Base-by-base conservation (phyloP, 2,797 vertebrate species). In the Ptychadena robeensis region DNA sequence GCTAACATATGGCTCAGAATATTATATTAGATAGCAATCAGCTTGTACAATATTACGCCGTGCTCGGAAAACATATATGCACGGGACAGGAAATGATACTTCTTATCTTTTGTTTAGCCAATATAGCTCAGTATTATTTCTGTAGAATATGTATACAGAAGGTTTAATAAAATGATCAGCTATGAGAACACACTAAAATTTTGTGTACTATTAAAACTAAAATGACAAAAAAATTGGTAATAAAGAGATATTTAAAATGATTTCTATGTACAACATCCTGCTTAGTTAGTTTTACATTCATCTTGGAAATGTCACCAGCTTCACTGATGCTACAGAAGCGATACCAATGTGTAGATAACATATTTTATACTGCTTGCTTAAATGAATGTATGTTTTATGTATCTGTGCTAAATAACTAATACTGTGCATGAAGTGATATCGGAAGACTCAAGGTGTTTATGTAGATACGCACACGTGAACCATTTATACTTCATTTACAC, bases 51-150 rank as follows among this genome's bases (percentile, higher is more conserved):
- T 86, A 81, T 83, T 87, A 83, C 68, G 83, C 71, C 88, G 89
- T 89, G 91, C 87, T 88, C 59, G 74, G 81, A 82, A 87, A 85
- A 77, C 59, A 64, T 68, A 88, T 80, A 83, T 83, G 89, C 72
- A 83, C 82, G 85, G 87, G 90, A 86, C 92, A 94, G 94, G 94
- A 94, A 94, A 94, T 94, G 92, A 94, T 93, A 94, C 89, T 91
- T 92, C 93, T 94, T 94, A 94, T 95, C 93, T 92, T 86, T 82
- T 25, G 83, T 88, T 87, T 86, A 87, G 87, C 89, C 93, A 92
- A 94, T 91, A 91, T 92, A 91, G 91, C 90, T 90, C 93, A 94
- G 93, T 94, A 94, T 93, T 86, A 86, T 86, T 86, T 89, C 88
- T 86, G 87, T 87, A 79, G 27, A 59, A 31, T 66, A 66, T 65